These are phyloP conservation scores for Mercenaria mercenaria DNA, from an alignment of 1,140 invertebrate genomes.

Conservation along the genomic window DNA sequence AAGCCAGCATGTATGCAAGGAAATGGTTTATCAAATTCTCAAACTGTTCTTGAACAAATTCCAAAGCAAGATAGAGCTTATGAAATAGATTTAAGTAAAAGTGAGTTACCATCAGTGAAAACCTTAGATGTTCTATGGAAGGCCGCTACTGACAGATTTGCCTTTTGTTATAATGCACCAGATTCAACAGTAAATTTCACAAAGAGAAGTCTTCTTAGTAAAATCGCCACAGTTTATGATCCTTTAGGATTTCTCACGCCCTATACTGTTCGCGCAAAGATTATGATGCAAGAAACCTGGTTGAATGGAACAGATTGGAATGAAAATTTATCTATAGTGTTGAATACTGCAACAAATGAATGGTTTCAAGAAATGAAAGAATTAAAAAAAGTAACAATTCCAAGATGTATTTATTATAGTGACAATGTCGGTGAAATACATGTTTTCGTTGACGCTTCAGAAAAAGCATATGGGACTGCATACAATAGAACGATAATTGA, in stretches of 20 bases:
- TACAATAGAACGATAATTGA: neutral
- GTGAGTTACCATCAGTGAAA: slow-evolving; percentile 50
- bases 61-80: neutral
- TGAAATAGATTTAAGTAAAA: neutral
- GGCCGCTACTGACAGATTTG: slow-evolving; percentile 36
- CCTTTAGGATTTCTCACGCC: neutral
- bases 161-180: neutral
- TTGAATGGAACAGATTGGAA: neutral
- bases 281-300: neutral
- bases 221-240: neutral
- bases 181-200: neutral
- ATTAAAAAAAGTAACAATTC: neutral
- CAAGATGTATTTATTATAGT: neutral
- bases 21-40: slow-evolving; percentile 13
- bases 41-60: neutral
- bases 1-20: too few relatives aligned
- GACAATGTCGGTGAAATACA: neutral
- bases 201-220: neutral
- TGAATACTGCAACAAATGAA: neutral
- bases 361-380: neutral
- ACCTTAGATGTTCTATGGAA: slow-evolving; percentile 37
- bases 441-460: neutral
- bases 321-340: neutral
- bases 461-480: neutral
- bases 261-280: neutral